These are phyloP conservation scores for Octodon degus DNA, from an alignment of 2,113 vertebrate genomes.

Conservation along the genomic window DNA sequence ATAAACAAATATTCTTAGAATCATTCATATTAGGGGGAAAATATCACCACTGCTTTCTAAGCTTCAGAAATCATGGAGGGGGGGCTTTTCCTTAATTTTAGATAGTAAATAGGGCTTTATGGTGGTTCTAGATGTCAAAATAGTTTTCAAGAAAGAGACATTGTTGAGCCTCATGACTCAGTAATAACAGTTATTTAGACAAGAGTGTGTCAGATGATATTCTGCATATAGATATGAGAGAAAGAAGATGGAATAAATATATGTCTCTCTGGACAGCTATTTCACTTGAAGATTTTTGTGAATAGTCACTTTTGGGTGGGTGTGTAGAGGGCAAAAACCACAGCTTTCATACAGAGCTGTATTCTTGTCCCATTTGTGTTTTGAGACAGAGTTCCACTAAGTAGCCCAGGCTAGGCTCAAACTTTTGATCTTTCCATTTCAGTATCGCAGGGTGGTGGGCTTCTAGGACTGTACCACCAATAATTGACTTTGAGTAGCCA, in stretches of 20 bases:
- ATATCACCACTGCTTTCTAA: not conserved
- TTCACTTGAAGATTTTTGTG: conserved; percentile 1
- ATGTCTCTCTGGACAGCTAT: not conserved
- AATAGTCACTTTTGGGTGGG: not conserved
- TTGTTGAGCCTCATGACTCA: not conserved
- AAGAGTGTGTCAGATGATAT: not conserved
- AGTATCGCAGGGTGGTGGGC: not conserved
- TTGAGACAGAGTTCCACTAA: not conserved
- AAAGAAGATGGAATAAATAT: not conserved
- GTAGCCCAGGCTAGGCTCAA: not conserved
- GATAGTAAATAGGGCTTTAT: not conserved
- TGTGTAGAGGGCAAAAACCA: not conserved
- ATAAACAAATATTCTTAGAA: not conserved
- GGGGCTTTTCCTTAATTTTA: not conserved
- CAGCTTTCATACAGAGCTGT: not conserved
- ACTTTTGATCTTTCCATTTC: not conserved
- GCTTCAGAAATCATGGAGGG: not conserved
- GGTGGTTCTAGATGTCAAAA: not conserved
- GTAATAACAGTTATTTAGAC: not conserved
- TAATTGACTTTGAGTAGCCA: not conserved
- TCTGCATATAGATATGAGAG: not conserved
- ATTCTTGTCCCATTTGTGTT: not conserved
- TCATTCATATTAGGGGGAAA: not conserved
- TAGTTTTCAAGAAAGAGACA: not conserved
- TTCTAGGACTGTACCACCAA: not conserved